Percentiles rank a stretch among this genome's conserved stretches.
phyloP scores from a whole-genome alignment of 2,797 vertebrate species.

The Microcaecilia unicolor region DNA sequence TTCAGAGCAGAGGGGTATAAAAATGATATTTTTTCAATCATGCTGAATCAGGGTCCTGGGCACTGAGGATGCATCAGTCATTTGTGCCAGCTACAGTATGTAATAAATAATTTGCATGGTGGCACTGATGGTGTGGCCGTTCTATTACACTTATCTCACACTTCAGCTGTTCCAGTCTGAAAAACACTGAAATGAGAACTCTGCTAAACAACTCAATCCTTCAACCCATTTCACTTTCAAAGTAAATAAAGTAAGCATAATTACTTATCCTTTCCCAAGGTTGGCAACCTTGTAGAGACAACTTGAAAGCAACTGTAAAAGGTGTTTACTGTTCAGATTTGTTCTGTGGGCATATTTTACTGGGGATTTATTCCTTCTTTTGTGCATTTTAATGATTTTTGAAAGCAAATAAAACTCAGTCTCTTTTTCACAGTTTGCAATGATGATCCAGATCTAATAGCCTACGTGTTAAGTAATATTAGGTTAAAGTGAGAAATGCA shows the following conservation, averaged over 20 bases:
- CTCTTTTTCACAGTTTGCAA: constrained; percentile 8
- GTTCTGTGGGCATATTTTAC: constrained; percentile 9
- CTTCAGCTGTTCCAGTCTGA: neutral
- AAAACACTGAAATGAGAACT: neutral
- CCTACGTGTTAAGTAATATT: neutral
- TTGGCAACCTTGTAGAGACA: constrained; percentile 14
- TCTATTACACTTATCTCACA: neutral
- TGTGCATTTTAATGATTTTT: constrained; percentile 2
- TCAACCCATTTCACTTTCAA: constrained; percentile 11
- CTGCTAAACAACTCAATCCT: constrained; percentile 6
- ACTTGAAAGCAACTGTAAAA: constrained; percentile 17
- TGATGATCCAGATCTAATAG: neutral
- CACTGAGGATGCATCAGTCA: constrained; percentile 3
- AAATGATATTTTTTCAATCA: constrained; percentile 13
- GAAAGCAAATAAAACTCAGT: constrained; percentile 14
- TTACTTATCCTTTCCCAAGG: constrained; percentile 1
- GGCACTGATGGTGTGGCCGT: neutral
- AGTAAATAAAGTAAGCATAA: constrained; percentile 16
- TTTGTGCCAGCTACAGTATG: neutral
- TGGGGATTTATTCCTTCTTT: neutral
- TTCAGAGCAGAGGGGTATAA: neutral
- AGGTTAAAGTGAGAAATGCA: too few relatives aligned
- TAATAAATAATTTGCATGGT: neutral
- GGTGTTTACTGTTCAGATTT: constrained; percentile 9
- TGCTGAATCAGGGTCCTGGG: constrained; percentile 6